Conservation (phyloP, 2,797 vertebrate species). For the Pseudopleuronectes americanus region DNA sequence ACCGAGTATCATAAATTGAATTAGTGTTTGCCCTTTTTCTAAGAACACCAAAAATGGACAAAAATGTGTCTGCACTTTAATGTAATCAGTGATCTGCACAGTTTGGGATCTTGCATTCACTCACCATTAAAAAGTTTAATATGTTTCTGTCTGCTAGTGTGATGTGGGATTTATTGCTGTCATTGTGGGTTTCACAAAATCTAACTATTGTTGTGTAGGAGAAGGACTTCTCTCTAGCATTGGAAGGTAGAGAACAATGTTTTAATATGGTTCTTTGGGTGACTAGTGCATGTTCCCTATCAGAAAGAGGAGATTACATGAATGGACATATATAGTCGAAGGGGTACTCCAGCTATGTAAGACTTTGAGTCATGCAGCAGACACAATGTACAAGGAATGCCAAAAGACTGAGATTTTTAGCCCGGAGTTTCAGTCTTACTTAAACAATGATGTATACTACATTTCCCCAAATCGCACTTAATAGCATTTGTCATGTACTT, state of each 20-base stretch:
- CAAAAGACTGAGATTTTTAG: too few species aligned
- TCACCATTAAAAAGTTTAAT: constrained; percentile 55
- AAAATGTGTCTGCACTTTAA: constrained; percentile 73
- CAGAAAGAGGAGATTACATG: too few species aligned
- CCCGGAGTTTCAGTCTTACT: too few species aligned
- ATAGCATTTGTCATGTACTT: too few species aligned
- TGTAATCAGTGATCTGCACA: constrained; percentile 71
- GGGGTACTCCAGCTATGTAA: too few species aligned
- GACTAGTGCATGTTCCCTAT: neutral
- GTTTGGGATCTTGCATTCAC: constrained; percentile 67
- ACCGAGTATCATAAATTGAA: constrained; percentile 75
- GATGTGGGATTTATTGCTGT: constrained; percentile 20
- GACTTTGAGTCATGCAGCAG: too few species aligned
- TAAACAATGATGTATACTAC: too few species aligned
- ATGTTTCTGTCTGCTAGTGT: constrained; percentile 60
- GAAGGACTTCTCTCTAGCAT: neutral
- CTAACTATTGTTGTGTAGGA: neutral
- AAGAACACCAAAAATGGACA: constrained; percentile 83
- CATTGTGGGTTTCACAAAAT: neutral
- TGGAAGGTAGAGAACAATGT: too few species aligned
- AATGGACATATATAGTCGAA: too few species aligned
- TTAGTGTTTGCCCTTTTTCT: constrained; percentile 72
- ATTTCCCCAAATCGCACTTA: too few species aligned
- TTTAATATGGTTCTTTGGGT: too few species aligned
- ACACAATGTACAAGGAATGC: too few species aligned